Conservation (phyloP, 2,888 invertebrate species). For the Venusia cambrica region DNA sequence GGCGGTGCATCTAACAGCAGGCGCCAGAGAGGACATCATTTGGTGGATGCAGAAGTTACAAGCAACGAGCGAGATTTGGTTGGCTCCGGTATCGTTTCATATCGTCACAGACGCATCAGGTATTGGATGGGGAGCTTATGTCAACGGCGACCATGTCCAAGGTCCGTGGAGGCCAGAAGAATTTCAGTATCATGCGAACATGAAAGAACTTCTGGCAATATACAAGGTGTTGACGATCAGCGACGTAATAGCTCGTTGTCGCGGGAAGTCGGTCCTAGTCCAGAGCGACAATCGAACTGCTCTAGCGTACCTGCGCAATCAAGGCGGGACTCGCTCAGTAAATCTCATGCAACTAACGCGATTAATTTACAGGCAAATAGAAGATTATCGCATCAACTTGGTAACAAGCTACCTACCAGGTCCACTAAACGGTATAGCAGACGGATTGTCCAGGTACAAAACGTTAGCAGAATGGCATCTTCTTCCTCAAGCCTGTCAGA, state of each 20-base stretch:
- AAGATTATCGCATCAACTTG: neutral
- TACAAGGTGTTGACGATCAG: slow-evolving; percentile 10
- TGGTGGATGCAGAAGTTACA: slow-evolving; percentile 1
- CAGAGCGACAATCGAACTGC: slow-evolving; percentile 33
- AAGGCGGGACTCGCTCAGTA: slow-evolving; percentile 22
- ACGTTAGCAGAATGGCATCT: slow-evolving; percentile 3
- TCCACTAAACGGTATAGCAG: slow-evolving; percentile 3
- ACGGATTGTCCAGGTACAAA: slow-evolving; percentile 1
- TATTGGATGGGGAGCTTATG: slow-evolving; percentile 27
- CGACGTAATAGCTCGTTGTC: neutral
- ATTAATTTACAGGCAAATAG: neutral
- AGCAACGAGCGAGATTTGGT: neutral
- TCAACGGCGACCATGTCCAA: slow-evolving; percentile 7
- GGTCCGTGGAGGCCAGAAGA: slow-evolving; percentile 24
- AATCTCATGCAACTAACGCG: neutral
- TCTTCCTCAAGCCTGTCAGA: slow-evolving; percentile 2
- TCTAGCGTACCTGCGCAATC: slow-evolving; percentile 27
- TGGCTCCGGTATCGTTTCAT: slow-evolving; percentile 1
- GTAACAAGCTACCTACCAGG: slow-evolving; percentile 2
- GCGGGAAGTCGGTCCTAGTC: slow-evolving; percentile 17
- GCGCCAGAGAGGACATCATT: slow-evolving; percentile 1
- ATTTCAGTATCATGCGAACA: slow-evolving; percentile 30
- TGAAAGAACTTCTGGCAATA: slow-evolving; percentile 29
- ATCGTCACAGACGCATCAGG: slow-evolving; percentile 29
- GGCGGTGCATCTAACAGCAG: neutral